phyloP scores from a whole-genome alignment of 2,113 vertebrate genomes.

The Apodemus sylvaticus region DNA sequence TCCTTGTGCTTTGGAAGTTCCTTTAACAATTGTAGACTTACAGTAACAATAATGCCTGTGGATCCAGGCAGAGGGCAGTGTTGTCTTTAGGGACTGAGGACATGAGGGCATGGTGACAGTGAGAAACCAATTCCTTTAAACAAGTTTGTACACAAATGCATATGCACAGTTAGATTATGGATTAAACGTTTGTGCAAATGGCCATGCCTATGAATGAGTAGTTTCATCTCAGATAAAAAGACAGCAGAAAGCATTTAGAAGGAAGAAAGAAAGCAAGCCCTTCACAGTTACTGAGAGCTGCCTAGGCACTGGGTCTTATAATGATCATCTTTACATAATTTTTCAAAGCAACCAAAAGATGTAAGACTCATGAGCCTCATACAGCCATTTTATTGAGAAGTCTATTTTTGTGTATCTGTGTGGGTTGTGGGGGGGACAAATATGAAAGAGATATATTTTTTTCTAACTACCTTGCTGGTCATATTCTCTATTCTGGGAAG shows the following conservation, averaged over 20 bases:
- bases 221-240: background rate
- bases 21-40: background rate
- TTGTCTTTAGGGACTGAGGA: background rate
- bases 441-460: background rate
- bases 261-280: background rate
- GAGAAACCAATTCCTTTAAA: background rate
- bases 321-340: conserved; percentile 25
- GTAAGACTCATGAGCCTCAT: background rate
- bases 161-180: background rate
- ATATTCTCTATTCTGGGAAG: conserved; percentile 59
- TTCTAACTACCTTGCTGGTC: conserved; percentile 52
- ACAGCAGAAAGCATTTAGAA: background rate
- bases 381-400: conserved; percentile 47
- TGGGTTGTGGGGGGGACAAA: background rate
- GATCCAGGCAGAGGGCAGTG: background rate
- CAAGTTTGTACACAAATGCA: background rate
- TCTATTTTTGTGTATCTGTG: background rate
- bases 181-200: background rate
- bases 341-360: conserved; percentile 1
- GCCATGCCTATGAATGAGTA: background rate
- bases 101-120: background rate
- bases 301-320: background rate
- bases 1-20: background rate
- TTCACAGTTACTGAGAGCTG: background rate
- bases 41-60: background rate